These are phyloP conservation scores for Didymodactylos carnosus DNA, from an alignment of 2,888 invertebrate species.

Conservation along the genomic window DNA sequence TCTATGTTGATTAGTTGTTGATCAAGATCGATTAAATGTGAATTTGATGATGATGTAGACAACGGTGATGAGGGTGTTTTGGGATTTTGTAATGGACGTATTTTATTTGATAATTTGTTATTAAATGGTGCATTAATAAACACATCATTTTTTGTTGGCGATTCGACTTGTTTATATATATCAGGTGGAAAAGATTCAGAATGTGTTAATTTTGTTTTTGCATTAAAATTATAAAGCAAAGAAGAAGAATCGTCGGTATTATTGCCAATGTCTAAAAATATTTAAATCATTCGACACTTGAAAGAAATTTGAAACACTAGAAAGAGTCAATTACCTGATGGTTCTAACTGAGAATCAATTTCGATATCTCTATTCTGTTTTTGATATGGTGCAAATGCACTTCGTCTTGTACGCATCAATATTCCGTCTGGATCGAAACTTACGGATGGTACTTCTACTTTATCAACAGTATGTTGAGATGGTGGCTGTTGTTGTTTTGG, in stretches of 20 bases:
- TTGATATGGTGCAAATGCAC: conserved; percentile 11
- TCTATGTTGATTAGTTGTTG: no score
- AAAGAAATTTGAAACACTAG: neutral
- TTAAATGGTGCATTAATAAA: neutral
- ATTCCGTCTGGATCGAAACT: neutral
- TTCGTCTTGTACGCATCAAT: neutral
- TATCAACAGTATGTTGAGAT: neutral
- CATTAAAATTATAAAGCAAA: neutral
- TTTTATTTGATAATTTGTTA: neutral
- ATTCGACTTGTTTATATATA: neutral
- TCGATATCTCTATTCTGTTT: no score
- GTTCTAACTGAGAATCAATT: no score
- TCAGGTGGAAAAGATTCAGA: neutral
- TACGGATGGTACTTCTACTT: neutral
- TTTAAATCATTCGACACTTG: neutral
- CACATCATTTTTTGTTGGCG: neutral
- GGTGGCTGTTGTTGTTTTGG: neutral
- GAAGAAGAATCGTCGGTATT: no score
- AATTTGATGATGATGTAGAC: neutral
- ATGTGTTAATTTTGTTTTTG: neutral
- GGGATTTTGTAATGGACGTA: neutral
- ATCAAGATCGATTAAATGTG: neutral
- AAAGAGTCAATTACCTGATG: neutral
- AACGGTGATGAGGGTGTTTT: neutral
- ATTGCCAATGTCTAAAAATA: no score